These are phyloP conservation scores for Atrichornis clamosus DNA, from an alignment of 2,113 vertebrate species.

Conservation along the genomic window DNA sequence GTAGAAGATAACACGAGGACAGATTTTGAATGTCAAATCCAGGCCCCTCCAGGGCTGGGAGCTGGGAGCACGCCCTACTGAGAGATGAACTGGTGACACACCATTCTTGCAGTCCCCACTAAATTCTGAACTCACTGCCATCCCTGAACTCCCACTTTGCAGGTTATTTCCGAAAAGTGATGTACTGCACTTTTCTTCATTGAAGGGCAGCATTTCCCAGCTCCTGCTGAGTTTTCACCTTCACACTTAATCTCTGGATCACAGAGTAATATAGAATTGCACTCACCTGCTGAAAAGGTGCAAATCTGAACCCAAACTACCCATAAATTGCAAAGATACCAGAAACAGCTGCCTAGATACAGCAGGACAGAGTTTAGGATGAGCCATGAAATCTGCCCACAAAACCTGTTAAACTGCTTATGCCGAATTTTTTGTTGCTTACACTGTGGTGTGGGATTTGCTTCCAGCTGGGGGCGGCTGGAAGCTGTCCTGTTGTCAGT, in stretches of 20 bases:
- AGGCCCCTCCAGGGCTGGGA: neutral
- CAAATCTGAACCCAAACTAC: neutral
- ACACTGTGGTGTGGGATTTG: accelerated
- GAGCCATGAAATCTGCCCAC: neutral
- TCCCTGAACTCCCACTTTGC: neutral
- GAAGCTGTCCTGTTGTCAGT: neutral
- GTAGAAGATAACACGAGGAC: neutral
- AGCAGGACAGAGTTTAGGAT: neutral
- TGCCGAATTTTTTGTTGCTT: neutral
- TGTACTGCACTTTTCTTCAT: neutral
- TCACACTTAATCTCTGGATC: neutral
- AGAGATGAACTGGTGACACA: accelerated
- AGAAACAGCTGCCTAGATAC: neutral
- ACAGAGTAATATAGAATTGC: neutral
- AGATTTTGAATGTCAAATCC: neutral
- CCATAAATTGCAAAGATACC: neutral
- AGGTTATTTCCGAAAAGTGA: slow-evolving; percentile 10
- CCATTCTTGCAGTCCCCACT: neutral
- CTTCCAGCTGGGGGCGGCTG: neutral
- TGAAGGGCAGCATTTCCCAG: neutral
- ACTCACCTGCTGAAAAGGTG: neutral
- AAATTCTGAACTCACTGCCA: neutral
- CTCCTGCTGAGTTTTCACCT: neutral
- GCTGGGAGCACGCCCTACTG: neutral
- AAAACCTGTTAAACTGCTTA: neutral